Evolutionary conservation across 1,140 invertebrate genomes (phyloP).

Genomic region (Rhyacophila brunnea): DNA sequence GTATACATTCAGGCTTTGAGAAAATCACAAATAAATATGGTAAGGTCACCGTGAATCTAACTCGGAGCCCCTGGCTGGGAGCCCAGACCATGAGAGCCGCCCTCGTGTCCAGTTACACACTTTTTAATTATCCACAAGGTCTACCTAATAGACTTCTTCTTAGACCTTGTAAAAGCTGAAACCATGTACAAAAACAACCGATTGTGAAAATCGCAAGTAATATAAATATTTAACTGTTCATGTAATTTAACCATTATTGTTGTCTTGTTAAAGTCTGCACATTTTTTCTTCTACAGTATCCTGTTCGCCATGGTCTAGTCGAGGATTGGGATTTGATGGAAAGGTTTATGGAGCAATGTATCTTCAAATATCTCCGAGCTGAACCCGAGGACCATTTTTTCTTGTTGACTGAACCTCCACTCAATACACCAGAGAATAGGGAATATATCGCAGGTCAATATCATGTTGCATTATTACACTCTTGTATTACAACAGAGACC

Average conservation of each 20-base stretch:
- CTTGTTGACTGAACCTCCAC: constrained; percentile 96
- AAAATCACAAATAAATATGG: too few relatives aligned
- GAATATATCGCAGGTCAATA: constrained; percentile 93
- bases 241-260: not conserved
- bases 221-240: too few relatives aligned
- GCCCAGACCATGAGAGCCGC: too few relatives aligned
- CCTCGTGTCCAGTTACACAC: too few relatives aligned
- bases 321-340: constrained; percentile 99
- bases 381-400: constrained; percentile 99
- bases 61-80: too few relatives aligned
- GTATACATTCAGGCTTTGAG: too few relatives aligned
- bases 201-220: too few relatives aligned
- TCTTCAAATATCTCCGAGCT: constrained; percentile 97
- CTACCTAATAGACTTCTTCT: too few relatives aligned
- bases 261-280: constrained; percentile 6
- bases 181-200: too few relatives aligned
- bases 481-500: not conserved
- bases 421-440: constrained; percentile 99
- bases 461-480: not conserved
- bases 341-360: constrained; percentile 96
- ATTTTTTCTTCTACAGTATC: constrained; percentile 69
- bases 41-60: too few relatives aligned
- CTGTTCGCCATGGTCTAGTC: constrained; percentile 96
- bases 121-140: too few relatives aligned
- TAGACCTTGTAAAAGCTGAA: too few relatives aligned